phyloP scores from a whole-genome alignment of 2,113 vertebrate species.

The Phyllostomus discolor region DNA sequence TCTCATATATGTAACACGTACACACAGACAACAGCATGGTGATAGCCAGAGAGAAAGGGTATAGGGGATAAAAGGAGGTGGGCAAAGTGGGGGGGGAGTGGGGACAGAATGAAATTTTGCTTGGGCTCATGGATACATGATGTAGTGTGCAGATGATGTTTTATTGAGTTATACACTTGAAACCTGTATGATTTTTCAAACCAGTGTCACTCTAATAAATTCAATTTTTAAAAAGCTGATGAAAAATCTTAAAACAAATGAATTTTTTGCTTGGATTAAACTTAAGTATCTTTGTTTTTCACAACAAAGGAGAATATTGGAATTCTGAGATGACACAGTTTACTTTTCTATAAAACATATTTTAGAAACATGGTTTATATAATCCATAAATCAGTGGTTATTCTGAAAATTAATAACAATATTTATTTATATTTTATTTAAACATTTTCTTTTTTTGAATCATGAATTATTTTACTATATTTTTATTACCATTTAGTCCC shows the following conservation, averaged over 20 bases:
- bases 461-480: no score
- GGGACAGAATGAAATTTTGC: no score
- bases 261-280: background rate
- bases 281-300: background rate
- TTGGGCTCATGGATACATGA: no score
- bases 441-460: no score
- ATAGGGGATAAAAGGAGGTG: no score
- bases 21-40: no score
- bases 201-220: background rate
- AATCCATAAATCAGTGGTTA: background rate
- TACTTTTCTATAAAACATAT: background rate
- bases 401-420: background rate
- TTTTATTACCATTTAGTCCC: no score
- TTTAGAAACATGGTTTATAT: background rate
- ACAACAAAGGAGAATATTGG: background rate
- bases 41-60: no score
- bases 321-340: background rate
- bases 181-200: background rate
- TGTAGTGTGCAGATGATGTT: no score
- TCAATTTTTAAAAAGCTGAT: background rate
- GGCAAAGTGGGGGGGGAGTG: no score
- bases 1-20: no score
- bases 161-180: background rate
- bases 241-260: background rate
- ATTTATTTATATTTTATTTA: background rate